phyloP scores from a whole-genome alignment of 1,140 invertebrate species.

The Akabosia matsudoensis region DNA sequence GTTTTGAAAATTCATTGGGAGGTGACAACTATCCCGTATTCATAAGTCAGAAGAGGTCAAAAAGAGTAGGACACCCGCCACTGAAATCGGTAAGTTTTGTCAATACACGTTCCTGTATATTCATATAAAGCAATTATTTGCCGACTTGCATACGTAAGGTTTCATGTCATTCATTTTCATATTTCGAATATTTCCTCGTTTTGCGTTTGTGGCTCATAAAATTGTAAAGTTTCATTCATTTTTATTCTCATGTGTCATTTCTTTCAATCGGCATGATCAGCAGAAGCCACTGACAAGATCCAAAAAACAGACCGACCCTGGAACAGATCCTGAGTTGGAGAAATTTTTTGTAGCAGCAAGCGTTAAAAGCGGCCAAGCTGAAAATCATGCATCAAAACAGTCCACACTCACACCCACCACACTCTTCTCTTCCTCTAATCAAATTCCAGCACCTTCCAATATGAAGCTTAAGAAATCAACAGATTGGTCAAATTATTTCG shows the following conservation, averaged over 20 bases:
- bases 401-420: not conserved
- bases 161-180: too few species aligned
- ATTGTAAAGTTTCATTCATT: too few species aligned
- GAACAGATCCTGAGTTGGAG: conserved; percentile 21
- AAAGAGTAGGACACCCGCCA: conserved; percentile 24
- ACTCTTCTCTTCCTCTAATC: not conserved
- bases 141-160: too few species aligned
- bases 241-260: too few species aligned
- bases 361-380: not conserved
- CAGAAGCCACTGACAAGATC: not conserved
- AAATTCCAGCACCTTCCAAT: conserved; percentile 26
- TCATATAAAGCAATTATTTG: too few species aligned
- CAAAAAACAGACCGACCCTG: conserved; percentile 38
- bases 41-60: conserved; percentile 18
- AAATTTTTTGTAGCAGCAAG: conserved; percentile 22
- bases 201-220: too few species aligned
- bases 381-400: not conserved
- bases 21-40: conserved; percentile 17
- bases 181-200: too few species aligned
- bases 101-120: too few species aligned
- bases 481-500: conserved; percentile 80
- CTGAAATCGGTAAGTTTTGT: not conserved
- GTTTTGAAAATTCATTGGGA: conserved; percentile 18
- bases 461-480: conserved; percentile 70
- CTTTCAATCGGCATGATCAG: too few species aligned